Base-by-base conservation (phyloP, 1,140 invertebrate genomes). In the Paramacrobiotus metropolitanus region DNA sequence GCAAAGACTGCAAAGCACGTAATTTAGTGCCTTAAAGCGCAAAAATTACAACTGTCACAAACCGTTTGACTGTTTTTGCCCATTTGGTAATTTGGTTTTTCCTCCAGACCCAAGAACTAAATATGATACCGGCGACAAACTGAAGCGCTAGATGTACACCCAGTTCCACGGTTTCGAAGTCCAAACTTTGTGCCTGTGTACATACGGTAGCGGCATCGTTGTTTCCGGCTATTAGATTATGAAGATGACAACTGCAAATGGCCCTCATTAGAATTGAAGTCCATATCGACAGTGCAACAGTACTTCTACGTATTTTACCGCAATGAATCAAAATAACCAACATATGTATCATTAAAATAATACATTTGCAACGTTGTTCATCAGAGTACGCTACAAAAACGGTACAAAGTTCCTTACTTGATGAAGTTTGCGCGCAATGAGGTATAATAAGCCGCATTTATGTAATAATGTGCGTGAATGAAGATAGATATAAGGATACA, bases 91-190 rank as follows among this genome's bases (percentile, higher is more conserved):
- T 15, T 4, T 55, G 48, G 24, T 55, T 55, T 4, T 55, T 15
- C 15, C 48, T 15, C 48, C 48, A 55, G 24, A 55, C 48, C 48
- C 48, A 55, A 4, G 48, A 20, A 24, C 48, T 55, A 24, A 55
- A 55, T 4, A 55, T 24, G 28, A 55, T 55, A 24, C 48, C 48
- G 15, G 48, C 48, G 4, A 55, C 24, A 24, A 55, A 55, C 4
- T 55, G 48, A 4, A 55, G 48, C 15, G 48, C 48, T 24, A 55
- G 24, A 28, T 55, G 48, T 15, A 55, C 48, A 20, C 48, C 48
- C 15, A 55, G 48, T 55, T 55, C 48, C 4, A 55, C 24, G 48
- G 48, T 55, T 24, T 55, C 48, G 24, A 20, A 55, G 48, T 55
- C 48, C 48, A 55, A 9, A 40, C n/a, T 40, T n/a, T 9, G 9